phyloP scores from a whole-genome alignment of 1,140 invertebrate genomes.

The Drosophila carrolli region DNA sequence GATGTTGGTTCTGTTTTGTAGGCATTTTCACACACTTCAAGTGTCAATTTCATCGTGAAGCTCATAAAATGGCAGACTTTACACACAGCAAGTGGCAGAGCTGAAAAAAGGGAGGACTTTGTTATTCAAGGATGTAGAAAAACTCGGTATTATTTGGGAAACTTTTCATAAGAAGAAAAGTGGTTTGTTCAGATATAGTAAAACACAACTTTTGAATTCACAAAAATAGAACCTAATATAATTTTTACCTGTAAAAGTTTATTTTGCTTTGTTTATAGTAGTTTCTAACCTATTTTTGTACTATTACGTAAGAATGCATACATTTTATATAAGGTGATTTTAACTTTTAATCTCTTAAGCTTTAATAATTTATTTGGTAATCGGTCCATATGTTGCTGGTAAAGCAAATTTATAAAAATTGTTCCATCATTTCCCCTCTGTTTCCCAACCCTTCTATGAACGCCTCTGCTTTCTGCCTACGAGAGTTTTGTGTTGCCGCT shows the following conservation, averaged over 20 bases:
- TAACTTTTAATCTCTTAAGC: too few species aligned
- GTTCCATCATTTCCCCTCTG: neutral
- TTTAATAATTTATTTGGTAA: too few species aligned
- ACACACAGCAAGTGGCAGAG: slow-evolving; percentile 16
- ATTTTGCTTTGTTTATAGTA: too few species aligned
- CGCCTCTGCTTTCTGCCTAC: slow-evolving; percentile 33
- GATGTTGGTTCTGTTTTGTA: slow-evolving; percentile 14
- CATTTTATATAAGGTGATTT: too few species aligned
- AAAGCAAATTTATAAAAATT: neutral
- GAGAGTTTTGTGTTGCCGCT: slow-evolving; percentile 42
- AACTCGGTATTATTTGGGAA: neutral
- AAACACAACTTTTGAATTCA: too few species aligned
- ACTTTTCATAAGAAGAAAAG: neutral
- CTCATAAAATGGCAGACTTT: slow-evolving; percentile 69
- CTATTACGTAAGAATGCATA: too few species aligned
- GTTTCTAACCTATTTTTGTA: too few species aligned
- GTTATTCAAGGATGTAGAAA: neutral
- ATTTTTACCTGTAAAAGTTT: too few species aligned
- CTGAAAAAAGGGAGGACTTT: slow-evolving; percentile 4
- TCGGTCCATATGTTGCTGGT: too few species aligned
- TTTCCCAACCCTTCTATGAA: neutral
- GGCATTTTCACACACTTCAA: slow-evolving; percentile 54
- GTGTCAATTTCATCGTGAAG: slow-evolving; percentile 65
- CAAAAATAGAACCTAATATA: too few species aligned
- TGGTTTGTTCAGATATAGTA: too few species aligned